These are phyloP conservation scores for Drosophila greeni DNA, from an alignment of 2,888 invertebrate genomes.

Conservation along the genomic window DNA sequence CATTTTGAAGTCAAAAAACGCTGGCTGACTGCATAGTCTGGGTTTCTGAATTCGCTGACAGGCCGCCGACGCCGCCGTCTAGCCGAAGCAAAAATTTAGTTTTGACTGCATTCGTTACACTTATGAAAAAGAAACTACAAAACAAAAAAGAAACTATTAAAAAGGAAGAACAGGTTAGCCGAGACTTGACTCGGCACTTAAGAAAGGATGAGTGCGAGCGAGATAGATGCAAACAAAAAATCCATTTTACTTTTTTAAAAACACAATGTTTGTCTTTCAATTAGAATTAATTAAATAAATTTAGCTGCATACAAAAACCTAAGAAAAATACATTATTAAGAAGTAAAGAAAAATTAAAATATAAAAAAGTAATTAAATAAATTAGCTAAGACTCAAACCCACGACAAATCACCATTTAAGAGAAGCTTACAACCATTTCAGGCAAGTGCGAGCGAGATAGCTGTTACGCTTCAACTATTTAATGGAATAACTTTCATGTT, in stretches of 20 bases:
- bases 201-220: not conserved
- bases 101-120: constrained; percentile 44
- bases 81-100: constrained; percentile 27
- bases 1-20: constrained; percentile 62
- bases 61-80: constrained; percentile 43
- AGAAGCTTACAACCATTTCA: not conserved
- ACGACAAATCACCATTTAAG: not conserved
- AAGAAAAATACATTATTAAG: too few relatives aligned
- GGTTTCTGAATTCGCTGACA: constrained; percentile 51
- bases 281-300: constrained; percentile 7
- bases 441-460: not conserved
- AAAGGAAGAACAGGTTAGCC: too few relatives aligned
- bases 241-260: not conserved
- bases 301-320: too few relatives aligned
- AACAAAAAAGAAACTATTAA: too few relatives aligned
- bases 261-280: not conserved
- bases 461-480: not conserved
- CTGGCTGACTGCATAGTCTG: constrained; percentile 60
- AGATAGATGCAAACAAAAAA: not conserved
- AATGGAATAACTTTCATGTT: not conserved
- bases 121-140: constrained; percentile 38
- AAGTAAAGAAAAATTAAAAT: too few relatives aligned
- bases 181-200: not conserved
- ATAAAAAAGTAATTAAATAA: not conserved
- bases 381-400: not conserved